These are phyloP conservation scores for Aeoliscus strigatus DNA, from an alignment of 2,797 vertebrate genomes.

Conservation along the genomic window DNA sequence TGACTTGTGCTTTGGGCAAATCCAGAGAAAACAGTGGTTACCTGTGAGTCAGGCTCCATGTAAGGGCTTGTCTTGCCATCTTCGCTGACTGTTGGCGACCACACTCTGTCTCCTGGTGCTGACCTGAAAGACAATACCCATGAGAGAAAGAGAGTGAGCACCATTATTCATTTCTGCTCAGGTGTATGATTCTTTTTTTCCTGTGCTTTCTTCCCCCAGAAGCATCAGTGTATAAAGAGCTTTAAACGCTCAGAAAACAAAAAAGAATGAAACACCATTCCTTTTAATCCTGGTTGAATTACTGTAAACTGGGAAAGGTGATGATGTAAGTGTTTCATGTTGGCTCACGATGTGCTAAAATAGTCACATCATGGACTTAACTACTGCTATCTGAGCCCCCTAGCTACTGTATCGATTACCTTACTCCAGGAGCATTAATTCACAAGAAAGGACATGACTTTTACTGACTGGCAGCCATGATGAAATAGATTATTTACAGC, in stretches of 20 bases:
- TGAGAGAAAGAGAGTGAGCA: conserved; percentile 22
- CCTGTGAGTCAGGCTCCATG: conserved; percentile 85
- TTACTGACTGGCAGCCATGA: conserved; percentile 19
- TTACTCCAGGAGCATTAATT: conserved; percentile 42
- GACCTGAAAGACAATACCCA: conserved; percentile 77
- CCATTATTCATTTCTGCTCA: conserved; percentile 29
- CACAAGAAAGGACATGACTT: conserved; percentile 7
- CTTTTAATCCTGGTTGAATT: conserved; percentile 18
- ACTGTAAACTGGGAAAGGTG: conserved; percentile 18
- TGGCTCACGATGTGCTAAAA: conserved; percentile 28
- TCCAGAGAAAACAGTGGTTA: conserved; percentile 59
- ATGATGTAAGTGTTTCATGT: conserved; percentile 10
- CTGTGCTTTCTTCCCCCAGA: conserved; percentile 12
- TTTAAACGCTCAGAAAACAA: conserved; percentile 4
- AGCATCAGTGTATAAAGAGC: not conserved
- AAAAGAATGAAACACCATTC: conserved; percentile 12
- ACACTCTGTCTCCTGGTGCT: conserved; percentile 77
- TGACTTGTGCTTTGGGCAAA: conserved; percentile 10
- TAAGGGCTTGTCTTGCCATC: conserved; percentile 86
- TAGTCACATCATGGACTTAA: conserved; percentile 16
- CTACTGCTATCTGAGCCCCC: conserved; percentile 23
- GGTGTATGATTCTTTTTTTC: conserved; percentile 6
- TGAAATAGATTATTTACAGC: conserved; percentile 24
- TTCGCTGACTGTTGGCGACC: conserved; percentile 79
- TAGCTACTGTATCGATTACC: conserved; percentile 21